These are phyloP conservation scores for Myripristis murdjan DNA, from an alignment of 2,797 vertebrate genomes.

Conservation along the genomic window DNA sequence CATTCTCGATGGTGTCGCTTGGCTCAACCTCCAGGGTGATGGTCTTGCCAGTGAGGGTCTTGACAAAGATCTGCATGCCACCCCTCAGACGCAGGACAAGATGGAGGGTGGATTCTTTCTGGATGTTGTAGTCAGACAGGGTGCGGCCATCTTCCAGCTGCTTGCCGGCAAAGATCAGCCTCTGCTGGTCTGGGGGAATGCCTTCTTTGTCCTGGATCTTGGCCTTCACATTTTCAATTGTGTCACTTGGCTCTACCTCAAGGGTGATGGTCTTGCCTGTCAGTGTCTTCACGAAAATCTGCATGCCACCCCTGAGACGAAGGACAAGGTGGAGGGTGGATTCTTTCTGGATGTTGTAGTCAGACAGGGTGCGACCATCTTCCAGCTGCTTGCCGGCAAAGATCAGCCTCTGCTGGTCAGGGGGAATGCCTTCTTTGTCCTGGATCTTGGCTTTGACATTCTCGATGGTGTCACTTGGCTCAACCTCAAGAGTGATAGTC, in stretches of 20 bases:
- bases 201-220: slow-evolving; percentile 84
- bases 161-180: slow-evolving; percentile 80
- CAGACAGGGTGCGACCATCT: slow-evolving; percentile 80
- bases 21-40: slow-evolving; percentile 84
- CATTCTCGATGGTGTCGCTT: slow-evolving; percentile 84
- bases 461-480: slow-evolving; percentile 84
- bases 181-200: slow-evolving; percentile 82
- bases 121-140: slow-evolving; percentile 78
- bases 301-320: slow-evolving; percentile 80
- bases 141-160: slow-evolving; percentile 80
- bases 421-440: slow-evolving; percentile 79
- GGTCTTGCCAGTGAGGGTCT: slow-evolving; percentile 85
- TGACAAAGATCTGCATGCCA: slow-evolving; percentile 88
- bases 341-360: slow-evolving; percentile 86
- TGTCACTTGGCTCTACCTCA: slow-evolving; percentile 80
- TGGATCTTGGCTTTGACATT: slow-evolving; percentile 79
- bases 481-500: slow-evolving; percentile 85
- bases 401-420: slow-evolving; percentile 77
- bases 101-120: slow-evolving; percentile 77
- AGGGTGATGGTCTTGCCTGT: slow-evolving; percentile 69
- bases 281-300: slow-evolving; percentile 84
- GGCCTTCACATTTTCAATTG: slow-evolving; percentile 83
- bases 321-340: slow-evolving; percentile 76
- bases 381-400: slow-evolving; percentile 77
- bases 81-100: slow-evolving; percentile 71